Conservation (phyloP, 1,140 invertebrate genomes). For the Lordiphosa clarofinis region DNA sequence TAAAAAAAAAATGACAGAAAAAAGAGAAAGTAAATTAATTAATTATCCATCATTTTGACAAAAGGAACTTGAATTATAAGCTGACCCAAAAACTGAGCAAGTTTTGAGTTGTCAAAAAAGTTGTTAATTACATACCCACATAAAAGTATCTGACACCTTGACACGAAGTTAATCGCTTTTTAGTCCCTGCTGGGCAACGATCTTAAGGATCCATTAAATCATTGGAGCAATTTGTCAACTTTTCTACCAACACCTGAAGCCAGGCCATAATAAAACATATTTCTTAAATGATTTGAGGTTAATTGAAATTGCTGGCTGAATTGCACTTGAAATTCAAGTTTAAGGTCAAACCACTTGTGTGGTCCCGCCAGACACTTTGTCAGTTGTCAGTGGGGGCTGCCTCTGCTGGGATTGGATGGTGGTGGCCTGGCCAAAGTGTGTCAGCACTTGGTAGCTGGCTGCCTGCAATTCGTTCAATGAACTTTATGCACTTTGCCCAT, state of each 20-base stretch:
- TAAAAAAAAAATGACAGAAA: slow-evolving; percentile 59
- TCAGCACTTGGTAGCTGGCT: slow-evolving; percentile 49
- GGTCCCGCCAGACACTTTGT: slow-evolving; percentile 52
- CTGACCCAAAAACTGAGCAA: slow-evolving; percentile 41
- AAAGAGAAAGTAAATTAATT: slow-evolving; percentile 66
- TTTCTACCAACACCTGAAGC: slow-evolving; percentile 5
- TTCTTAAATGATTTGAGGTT: slow-evolving; percentile 25
- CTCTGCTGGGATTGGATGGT: not conserved
- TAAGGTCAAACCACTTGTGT: slow-evolving; percentile 76
- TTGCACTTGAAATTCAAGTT: slow-evolving; percentile 55
- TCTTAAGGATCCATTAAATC: not conserved
- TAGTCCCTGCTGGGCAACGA: slow-evolving; percentile 4
- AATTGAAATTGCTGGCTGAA: slow-evolving; percentile 34
- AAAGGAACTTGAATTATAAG: slow-evolving; percentile 43
- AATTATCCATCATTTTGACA: slow-evolving; percentile 59
- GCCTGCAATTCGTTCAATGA: slow-evolving; percentile 54
- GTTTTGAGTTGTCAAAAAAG: slow-evolving; percentile 52
- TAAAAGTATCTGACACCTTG: slow-evolving; percentile 15
- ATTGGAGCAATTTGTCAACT: slow-evolving; percentile 31
- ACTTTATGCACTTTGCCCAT: slow-evolving; percentile 58
- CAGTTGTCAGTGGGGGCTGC: slow-evolving; percentile 33
- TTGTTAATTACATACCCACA: slow-evolving; percentile 52
- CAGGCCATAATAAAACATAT: slow-evolving; percentile 13
- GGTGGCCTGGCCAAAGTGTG: slow-evolving; percentile 59
- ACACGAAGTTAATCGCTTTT: slow-evolving; percentile 9